A percentile compares a stretch with the other conserved stretches of the same genome.
These are phyloP conservation scores for Eupithecia abbreviata DNA, from an alignment of 2,888 invertebrate genomes.

Conservation along the genomic window DNA sequence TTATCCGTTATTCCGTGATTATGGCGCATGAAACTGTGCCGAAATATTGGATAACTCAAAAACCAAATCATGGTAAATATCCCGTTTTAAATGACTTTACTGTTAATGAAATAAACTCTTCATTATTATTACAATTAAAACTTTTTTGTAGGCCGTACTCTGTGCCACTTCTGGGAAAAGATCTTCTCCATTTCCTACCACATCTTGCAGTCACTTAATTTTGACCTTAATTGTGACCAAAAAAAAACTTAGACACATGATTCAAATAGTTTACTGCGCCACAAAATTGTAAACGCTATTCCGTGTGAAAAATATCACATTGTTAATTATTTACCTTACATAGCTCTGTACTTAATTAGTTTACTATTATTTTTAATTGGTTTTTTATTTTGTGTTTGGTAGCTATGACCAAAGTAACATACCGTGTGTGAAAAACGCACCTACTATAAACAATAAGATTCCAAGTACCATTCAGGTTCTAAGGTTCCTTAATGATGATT, in stretches of 20 bases:
- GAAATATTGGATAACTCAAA: no score
- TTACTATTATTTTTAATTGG: neutral
- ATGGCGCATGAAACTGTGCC: no score
- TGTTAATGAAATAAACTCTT: no score
- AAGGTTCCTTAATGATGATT: neutral
- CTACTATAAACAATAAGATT: neutral
- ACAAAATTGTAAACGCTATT: neutral
- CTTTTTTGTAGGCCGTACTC: no score
- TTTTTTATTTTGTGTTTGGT: neutral
- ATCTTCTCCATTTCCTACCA: no score
- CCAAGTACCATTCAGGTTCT: neutral
- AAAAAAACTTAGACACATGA: neutral
- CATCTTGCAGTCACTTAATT: neutral
- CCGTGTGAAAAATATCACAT: conserved; percentile 1
- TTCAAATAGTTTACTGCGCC: neutral
- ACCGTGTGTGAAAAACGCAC: neutral
- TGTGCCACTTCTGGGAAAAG: no score
- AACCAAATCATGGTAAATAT: no score
- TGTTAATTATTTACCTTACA: neutral
- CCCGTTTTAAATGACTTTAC: no score
- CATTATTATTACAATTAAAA: no score
- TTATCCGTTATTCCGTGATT: no score
- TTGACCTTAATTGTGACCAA: neutral
- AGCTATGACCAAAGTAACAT: neutral
- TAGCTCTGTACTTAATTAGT: neutral